These are phyloP conservation scores for Lasius fuliginosus DNA, from an alignment of 2,888 invertebrate genomes.

Conservation along the genomic window DNA sequence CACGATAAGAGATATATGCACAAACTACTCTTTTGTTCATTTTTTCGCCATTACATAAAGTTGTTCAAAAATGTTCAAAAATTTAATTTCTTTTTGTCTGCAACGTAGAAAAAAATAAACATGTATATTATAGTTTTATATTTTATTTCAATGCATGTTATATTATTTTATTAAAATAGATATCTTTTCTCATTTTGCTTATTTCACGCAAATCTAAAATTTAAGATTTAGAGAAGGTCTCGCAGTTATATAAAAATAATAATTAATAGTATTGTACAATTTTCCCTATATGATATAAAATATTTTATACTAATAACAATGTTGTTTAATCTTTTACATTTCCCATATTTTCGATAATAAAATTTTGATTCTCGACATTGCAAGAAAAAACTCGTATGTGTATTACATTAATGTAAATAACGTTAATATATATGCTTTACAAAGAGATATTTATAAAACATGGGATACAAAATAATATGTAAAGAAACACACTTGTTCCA, in stretches of 20 bases:
- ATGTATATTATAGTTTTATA: constrained; percentile 16
- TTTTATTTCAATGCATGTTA: constrained; percentile 10
- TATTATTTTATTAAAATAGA: constrained; percentile 4
- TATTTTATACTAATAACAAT: constrained; percentile 49
- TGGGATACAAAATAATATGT: not conserved
- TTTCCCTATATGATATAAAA: constrained; percentile 2
- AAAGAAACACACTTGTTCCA: not conserved
- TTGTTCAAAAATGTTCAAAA: not conserved
- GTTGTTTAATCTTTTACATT: constrained; percentile 61
- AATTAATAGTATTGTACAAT: constrained; percentile 9
- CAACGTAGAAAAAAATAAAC: not conserved
- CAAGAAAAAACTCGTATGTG: not conserved
- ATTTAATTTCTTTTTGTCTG: not conserved
- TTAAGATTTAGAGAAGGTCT: not conserved
- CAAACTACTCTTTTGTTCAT: not conserved
- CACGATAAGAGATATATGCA: not conserved
- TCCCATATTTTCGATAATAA: constrained; percentile 63
- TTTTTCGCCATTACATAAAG: not conserved
- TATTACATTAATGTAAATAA: constrained; percentile 8
- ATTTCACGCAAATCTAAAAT: constrained; percentile 16
- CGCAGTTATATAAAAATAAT: constrained; percentile 3
- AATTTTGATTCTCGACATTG: constrained; percentile 36
- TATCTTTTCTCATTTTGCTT: constrained; percentile 1
- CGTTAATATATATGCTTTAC: not conserved
- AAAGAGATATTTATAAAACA: not conserved